Conservation (phyloP, 2,888 invertebrate species). For the Gryllus longicercus region DNA sequence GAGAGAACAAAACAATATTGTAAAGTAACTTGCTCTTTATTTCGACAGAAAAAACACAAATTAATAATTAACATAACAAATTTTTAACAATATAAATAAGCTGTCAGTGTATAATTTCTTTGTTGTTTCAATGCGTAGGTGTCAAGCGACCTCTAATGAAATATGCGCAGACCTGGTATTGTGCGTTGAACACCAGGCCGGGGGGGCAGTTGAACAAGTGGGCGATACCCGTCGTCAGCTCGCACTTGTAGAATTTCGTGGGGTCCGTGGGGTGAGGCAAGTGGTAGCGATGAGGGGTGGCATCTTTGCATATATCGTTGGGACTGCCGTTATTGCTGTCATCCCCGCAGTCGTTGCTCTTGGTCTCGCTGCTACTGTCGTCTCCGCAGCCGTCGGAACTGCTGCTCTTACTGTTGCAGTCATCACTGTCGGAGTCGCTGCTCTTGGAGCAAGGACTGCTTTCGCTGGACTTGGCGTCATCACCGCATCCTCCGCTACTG, state of each 20-base stretch:
- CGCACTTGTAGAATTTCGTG: conserved; percentile 1
- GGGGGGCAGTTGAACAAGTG: not conserved
- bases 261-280: not conserved
- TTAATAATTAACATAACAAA: no score
- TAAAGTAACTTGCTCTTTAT: no score
- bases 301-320: not conserved
- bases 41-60: no score
- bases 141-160: no score
- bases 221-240: not conserved
- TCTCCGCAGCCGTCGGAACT: not conserved
- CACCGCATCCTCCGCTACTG: not conserved
- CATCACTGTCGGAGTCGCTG: not conserved
- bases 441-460: not conserved
- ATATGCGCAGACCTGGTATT: not conserved
- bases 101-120: no score
- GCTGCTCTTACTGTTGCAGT: not conserved
- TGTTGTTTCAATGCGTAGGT: no score
- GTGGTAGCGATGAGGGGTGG: not conserved
- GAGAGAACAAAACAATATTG: no score
- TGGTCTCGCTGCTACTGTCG: not conserved
- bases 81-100: no score
- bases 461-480: not conserved
- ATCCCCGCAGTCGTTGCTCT: not conserved
- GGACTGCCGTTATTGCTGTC: not conserved
- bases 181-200: not conserved